Base-by-base conservation (phyloP, 2,797 vertebrate species). In the Myotis planiceps region DNA sequence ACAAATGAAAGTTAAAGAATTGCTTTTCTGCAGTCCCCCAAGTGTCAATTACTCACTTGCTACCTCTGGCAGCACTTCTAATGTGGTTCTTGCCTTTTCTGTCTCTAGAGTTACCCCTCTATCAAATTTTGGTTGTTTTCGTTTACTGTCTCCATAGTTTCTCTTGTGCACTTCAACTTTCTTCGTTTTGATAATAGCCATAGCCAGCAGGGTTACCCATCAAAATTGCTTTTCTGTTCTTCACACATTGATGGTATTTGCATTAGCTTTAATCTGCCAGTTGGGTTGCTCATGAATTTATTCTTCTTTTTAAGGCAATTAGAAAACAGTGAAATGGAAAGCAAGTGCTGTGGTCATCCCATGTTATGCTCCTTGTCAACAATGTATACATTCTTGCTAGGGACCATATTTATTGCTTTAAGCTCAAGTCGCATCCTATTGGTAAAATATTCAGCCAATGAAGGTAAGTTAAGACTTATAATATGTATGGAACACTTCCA, bases 361-460 rank as follows among this genome's bases (percentile, higher is more conserved):
- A 6, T 95, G 39, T 90, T 98, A 37, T 99, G 99, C 96, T 98
- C 99, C 65, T 99, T 98, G 94, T 98, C 99, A 14, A 97, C 98
- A 0, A 96, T 97, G 93, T 99, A 99, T 97, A 99, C 99, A 2
- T 98, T 99, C 88, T 98, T 98, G 6, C 98, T 99, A 9, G 99
- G 99, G 45, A 97, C 99, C 45, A 96, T 99, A 34, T 99, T 99
- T 53, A 98, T 99, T 34, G 92, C 96, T 0, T 82, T 99, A 96
- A 99, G 99, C 49, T 99, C 99, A 81, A 99, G 99, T 98, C 99
- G 99, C 82, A 99, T 99, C 86, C 98, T 99, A 75, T 98, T 99
- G 95, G 99, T 99, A 97, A 99, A 99, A 96, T 99, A 99, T 78
- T 99, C 99, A 39, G 99, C 99, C 66, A 99, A 99, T 92, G 99